Conservation (phyloP, 2,113 vertebrate genomes). For the Enhydra lutris region DNA sequence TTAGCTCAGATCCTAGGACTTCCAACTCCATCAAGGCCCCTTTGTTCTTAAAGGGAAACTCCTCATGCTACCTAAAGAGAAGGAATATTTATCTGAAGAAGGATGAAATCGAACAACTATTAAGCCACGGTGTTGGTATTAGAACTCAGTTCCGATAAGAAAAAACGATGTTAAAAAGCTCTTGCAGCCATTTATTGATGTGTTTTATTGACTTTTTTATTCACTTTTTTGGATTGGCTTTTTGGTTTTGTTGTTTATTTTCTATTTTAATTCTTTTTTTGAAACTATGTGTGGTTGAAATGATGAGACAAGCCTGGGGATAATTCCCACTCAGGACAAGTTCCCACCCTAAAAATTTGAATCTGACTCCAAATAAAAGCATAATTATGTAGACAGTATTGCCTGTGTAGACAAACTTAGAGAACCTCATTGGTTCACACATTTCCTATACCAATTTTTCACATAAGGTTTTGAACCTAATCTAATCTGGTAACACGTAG, state of each 20-base stretch:
- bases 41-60: neutral
- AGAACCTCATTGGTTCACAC: neutral
- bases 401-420: neutral
- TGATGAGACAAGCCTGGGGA: neutral
- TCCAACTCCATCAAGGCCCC: neutral
- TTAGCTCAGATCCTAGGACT: neutral
- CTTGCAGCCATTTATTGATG: neutral
- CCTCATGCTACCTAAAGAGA: neutral
- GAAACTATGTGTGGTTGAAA: neutral
- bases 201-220: neutral
- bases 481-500: neutral
- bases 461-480: neutral
- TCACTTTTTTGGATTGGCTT: neutral
- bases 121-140: neutral
- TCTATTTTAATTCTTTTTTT: neutral
- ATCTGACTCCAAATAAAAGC: neutral
- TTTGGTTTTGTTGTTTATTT: neutral
- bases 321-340: neutral
- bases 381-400: neutral
- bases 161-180: neutral
- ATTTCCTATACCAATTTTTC: neutral
- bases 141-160: neutral
- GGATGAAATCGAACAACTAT: neutral
- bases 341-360: neutral
- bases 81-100: neutral